Percentiles rank a stretch among this genome's conserved stretches.
Evolutionary conservation across 1,140 invertebrate genomes (phyloP).

Genomic region (Drosophila auraria): DNA sequence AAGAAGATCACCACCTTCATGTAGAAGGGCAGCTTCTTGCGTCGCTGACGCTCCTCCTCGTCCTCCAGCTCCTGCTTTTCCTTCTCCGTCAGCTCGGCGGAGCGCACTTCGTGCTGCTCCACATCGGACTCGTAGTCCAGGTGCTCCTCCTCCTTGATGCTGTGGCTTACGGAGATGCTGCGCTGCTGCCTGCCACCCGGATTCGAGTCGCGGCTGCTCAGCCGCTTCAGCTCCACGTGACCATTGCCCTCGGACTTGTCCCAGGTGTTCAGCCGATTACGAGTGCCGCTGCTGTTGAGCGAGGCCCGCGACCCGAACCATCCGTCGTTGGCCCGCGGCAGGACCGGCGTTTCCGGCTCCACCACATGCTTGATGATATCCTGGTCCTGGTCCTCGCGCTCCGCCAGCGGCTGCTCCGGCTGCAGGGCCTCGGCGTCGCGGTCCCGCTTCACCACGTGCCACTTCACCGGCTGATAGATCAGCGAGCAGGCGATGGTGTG

Average conservation of each 20-base stretch:
- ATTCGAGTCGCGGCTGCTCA: conserved; percentile 60
- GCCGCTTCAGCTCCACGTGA: conserved; percentile 65
- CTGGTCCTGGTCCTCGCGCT: conserved; percentile 64
- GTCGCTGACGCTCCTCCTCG: conserved; percentile 60
- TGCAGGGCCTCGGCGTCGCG: conserved; percentile 70
- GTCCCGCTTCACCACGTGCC: conserved; percentile 86
- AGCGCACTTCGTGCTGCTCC: background rate
- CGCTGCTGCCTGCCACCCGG: conserved; percentile 40
- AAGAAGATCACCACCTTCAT: conserved; percentile 87
- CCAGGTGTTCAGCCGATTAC: conserved; percentile 69
- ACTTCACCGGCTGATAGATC: conserved; percentile 88
- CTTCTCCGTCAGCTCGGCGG: conserved; percentile 38
- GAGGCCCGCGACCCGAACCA: conserved; percentile 86
- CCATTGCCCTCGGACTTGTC: conserved; percentile 56
- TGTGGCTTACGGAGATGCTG: conserved; percentile 73
- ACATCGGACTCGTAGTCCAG: conserved; percentile 20
- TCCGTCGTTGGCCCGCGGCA: conserved; percentile 88
- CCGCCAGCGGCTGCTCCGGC: conserved; percentile 23
- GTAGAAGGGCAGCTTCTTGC: conserved; percentile 85
- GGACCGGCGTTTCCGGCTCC: conserved; percentile 88
- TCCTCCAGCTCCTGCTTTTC: conserved; percentile 70
- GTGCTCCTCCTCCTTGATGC: conserved; percentile 73
- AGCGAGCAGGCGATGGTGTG: conserved; percentile 87
- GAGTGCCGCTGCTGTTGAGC: conserved; percentile 64
- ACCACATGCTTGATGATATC: conserved; percentile 85